phyloP scores from a whole-genome alignment of 2,113 vertebrate species.

The Pseudonaja textilis region DNA sequence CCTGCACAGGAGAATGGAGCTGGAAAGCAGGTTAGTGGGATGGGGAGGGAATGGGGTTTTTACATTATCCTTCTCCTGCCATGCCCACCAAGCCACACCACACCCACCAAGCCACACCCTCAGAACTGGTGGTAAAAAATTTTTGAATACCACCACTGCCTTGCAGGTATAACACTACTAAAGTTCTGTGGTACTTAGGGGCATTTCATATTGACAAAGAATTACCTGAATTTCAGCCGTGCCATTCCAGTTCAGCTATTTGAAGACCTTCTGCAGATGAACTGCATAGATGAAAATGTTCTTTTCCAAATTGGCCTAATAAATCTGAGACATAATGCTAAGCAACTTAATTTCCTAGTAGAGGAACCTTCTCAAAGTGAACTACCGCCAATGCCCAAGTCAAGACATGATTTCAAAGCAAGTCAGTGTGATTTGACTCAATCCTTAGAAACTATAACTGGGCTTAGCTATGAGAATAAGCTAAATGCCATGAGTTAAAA shows the following conservation, averaged over 20 bases:
- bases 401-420: background rate
- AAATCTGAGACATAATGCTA: background rate
- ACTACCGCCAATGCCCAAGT: background rate
- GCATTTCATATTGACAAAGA: background rate
- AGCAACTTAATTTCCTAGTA: background rate
- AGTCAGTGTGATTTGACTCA: background rate
- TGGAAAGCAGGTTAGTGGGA: no score
- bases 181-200: background rate
- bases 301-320: background rate
- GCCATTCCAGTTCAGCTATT: background rate
- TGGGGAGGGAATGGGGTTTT: no score
- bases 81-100: no score
- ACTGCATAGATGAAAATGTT: background rate
- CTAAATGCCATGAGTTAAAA: background rate
- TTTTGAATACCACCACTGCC: no score
- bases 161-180: no score
- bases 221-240: background rate
- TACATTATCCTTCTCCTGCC: no score
- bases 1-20: no score
- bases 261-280: background rate
- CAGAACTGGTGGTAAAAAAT: no score
- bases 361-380: background rate
- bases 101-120: no score
- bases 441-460: background rate
- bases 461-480: background rate